These are phyloP conservation scores for Genyomyrus donnyi DNA, from an alignment of 2,113 vertebrate species.

Conservation along the genomic window DNA sequence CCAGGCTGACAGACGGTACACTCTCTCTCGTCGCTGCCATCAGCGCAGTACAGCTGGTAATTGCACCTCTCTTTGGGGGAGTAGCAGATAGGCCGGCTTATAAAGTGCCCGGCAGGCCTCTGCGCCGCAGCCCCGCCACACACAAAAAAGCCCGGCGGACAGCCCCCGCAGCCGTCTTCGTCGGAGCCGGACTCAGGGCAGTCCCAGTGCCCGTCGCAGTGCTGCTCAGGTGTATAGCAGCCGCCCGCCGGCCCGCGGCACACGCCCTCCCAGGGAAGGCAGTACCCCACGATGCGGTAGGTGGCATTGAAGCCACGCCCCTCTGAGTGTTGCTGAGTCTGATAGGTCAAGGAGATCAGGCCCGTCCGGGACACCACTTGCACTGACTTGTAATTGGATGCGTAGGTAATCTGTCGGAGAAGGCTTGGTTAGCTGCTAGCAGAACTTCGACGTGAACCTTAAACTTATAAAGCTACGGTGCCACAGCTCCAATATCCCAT, in stretches of 20 bases:
- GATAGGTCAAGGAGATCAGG: constrained; percentile 62
- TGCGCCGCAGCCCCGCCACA: constrained; percentile 51
- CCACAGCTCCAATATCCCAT: background rate
- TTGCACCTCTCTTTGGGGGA: constrained; percentile 71
- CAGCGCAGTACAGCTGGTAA: constrained; percentile 78
- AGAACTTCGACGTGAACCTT: background rate
- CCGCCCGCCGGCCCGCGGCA: constrained; percentile 65
- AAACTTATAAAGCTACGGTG: background rate
- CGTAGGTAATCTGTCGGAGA: constrained; percentile 56
- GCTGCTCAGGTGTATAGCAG: constrained; percentile 66
- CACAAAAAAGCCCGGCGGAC: constrained; percentile 60
- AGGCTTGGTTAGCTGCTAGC: constrained; percentile 6
- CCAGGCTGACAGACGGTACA: constrained; percentile 76
- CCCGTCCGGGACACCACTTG: constrained; percentile 72
- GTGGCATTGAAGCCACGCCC: constrained; percentile 77
- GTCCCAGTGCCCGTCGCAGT: constrained; percentile 76
- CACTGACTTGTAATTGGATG: constrained; percentile 67
- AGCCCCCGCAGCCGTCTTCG: constrained; percentile 69
- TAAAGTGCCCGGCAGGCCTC: constrained; percentile 30
- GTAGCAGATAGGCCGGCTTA: constrained; percentile 61
- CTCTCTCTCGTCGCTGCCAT: constrained; percentile 74
- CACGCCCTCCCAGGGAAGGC: constrained; percentile 72
- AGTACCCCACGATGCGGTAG: constrained; percentile 75
- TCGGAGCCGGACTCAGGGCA: constrained; percentile 72
- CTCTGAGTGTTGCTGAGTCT: constrained; percentile 42